Base-by-base conservation (phyloP, 2,797 vertebrate species). In the Paramormyrops hopkinsi region DNA sequence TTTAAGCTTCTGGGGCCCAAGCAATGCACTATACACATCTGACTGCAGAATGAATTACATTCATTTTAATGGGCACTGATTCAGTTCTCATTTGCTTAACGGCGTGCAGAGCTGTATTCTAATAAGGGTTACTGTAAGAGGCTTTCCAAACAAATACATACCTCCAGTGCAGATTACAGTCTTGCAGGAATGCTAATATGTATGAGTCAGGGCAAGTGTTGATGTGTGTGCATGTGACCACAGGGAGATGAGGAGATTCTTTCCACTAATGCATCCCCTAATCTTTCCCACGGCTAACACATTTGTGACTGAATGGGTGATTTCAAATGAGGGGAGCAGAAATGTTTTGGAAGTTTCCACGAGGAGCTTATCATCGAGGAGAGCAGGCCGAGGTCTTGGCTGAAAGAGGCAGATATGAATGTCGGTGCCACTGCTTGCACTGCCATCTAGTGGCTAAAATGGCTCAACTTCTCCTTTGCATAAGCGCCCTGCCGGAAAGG, bases 81-180 rank as follows among this genome's bases (percentile, higher is more conserved):
- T 87, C 19, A 14, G 53, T 87, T 19, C 86, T 87, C 51, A 56
- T 87, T 87, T 53, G 33, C 51, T 56, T 87, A 37, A 56, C 33
- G 19, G 22, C n/a, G 54, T 59, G 33, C 83, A 53, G 83, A 51
- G 83, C 25, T 87, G 86, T 59, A 41, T 59, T 87, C 33, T 87
- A 89, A 89, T 56, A 84, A 83, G 33, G 51, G 50, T 8, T 56
- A n/a, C 12, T 41, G 17, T 59, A 87, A 59, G 86, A 87, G 86
- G 54, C 53, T 87, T 87, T 87, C 25, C 89, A 87, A 91, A 91
- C 92, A 92, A 92, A 89, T 48, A 44, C 6, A 89, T 69, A 91
- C 92, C 91, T 93, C 91, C 92, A 73, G 37, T 46, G 62, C 48
- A 33, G 69, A 92, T 92, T 56, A 86, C 82, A 87, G 86, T 54